Conservation (phyloP, 2,797 vertebrate genomes). For the Lepus townsendii region DNA sequence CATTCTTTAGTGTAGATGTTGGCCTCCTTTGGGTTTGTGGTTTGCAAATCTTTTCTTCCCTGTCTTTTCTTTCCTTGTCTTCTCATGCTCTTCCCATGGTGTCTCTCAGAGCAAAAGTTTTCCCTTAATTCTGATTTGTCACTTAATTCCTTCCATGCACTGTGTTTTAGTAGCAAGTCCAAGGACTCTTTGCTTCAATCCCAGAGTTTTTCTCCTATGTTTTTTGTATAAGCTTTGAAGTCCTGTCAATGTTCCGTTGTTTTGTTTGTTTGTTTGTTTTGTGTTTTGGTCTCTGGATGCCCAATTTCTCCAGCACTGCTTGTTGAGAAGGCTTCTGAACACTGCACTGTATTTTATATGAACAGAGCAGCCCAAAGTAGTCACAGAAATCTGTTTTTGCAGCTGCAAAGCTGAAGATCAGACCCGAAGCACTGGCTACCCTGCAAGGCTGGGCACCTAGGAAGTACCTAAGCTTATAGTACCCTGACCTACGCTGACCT, state of each 20-base stretch:
- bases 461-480: background rate
- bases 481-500: background rate
- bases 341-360: too few species aligned
- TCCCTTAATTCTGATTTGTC: background rate
- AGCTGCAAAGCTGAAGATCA: background rate
- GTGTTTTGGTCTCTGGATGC: background rate
- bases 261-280: background rate
- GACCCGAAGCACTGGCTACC: fast-evolving
- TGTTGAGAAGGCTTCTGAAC: background rate
- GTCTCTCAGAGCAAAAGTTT: background rate
- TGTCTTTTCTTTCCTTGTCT: background rate
- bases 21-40: background rate
- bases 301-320: background rate
- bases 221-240: background rate
- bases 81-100: background rate
- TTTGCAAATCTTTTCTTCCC: background rate
- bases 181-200: background rate
- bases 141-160: background rate
- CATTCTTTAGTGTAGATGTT: background rate
- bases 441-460: background rate
- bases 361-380: too few species aligned
- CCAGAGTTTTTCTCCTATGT: background rate
- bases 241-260: background rate
- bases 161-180: background rate
- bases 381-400: background rate